Conservation (phyloP, 2,797 vertebrate genomes). For the Hybognathus amarus region DNA sequence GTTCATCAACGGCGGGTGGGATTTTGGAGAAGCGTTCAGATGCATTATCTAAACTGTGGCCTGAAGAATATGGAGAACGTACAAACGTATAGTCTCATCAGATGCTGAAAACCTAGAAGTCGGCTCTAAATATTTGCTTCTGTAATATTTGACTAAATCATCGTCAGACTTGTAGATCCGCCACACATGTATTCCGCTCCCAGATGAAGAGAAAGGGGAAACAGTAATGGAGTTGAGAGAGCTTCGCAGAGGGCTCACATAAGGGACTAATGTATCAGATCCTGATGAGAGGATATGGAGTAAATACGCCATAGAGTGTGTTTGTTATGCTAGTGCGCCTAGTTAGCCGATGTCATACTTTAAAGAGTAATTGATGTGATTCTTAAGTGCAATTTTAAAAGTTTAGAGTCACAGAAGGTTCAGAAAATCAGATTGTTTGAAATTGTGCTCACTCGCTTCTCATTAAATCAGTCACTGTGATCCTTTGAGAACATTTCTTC, state of each 20-base stretch:
- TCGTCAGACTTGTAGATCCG: conserved; percentile 78
- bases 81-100: conserved; percentile 46
- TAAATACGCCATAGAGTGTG: conserved; percentile 66
- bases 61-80: conserved; percentile 54
- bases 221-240: conserved; percentile 72
- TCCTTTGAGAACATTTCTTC: conserved; percentile 78
- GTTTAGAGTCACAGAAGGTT: conserved; percentile 81
- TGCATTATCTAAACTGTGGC: conserved; percentile 66
- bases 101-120: conserved; percentile 73
- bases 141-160: conserved; percentile 77
- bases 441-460: conserved; percentile 78
- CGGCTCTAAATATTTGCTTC: conserved; percentile 80
- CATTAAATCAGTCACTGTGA: conserved; percentile 73
- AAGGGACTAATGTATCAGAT: conserved; percentile 73
- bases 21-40: conserved; percentile 63
- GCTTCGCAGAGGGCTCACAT: conserved; percentile 71
- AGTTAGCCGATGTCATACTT: conserved; percentile 76
- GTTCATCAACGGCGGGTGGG: conserved; percentile 65
- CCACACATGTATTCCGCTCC: conserved; percentile 72
- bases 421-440: conserved; percentile 80
- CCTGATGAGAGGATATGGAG: conserved; percentile 71
- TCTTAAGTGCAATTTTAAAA: conserved; percentile 78
- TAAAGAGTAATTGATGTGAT: conserved; percentile 80
- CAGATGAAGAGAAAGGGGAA: conserved; percentile 68
- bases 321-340: conserved; percentile 65